Conservation (phyloP, 2,888 invertebrate genomes). For the Alloplasta piceator region DNA sequence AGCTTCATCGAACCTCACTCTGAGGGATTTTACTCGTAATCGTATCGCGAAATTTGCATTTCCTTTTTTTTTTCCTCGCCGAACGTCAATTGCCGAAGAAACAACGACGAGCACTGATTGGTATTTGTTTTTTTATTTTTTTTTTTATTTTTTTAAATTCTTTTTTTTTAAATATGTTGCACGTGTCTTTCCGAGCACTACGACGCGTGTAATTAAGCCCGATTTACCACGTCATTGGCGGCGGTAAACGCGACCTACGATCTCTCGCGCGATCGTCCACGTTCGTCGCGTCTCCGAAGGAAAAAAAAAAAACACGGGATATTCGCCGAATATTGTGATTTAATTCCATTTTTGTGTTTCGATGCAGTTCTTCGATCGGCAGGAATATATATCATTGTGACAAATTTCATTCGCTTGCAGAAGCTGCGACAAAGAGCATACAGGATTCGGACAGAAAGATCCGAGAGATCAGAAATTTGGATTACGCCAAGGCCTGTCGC, state of each 20-base stretch:
- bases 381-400: conserved; percentile 11
- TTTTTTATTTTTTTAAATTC: too few species aligned
- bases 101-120: too few species aligned
- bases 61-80: neutral
- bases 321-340: neutral
- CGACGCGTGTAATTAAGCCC: conserved; percentile 18
- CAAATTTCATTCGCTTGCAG: conserved; percentile 66
- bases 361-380: neutral
- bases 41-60: neutral
- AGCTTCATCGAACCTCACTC: too few species aligned
- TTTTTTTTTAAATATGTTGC: conserved; percentile 13
- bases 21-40: neutral
- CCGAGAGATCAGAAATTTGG: conserved; percentile 40
- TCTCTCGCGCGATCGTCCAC: neutral
- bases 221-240: conserved; percentile 35
- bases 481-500: conserved; percentile 59
- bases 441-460: conserved; percentile 55
- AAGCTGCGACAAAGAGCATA: conserved; percentile 63
- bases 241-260: conserved; percentile 1
- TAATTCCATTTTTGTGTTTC: neutral
- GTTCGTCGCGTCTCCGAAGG: neutral
- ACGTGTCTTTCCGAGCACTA: conserved; percentile 16
- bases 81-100: neutral
- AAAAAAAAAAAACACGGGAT: neutral
- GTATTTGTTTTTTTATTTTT: neutral